A percentile compares a stretch with the other conserved stretches of the same genome.
phyloP scores from a whole-genome alignment of 1,140 invertebrate species.

The Euura lappo region DNA sequence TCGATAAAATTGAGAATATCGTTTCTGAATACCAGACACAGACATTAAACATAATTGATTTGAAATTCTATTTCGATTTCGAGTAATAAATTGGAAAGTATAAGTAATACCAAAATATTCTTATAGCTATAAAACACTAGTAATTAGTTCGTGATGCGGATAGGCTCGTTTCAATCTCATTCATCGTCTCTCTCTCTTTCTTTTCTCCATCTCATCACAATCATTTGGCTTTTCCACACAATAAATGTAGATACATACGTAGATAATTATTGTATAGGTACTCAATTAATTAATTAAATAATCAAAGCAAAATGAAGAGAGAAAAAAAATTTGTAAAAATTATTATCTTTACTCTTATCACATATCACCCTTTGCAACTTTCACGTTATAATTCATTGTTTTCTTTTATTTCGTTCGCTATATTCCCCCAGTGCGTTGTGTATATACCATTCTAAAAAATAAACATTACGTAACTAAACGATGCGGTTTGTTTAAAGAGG shows the following conservation, averaged over 20 bases:
- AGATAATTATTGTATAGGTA: too few species aligned
- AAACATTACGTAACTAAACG: background rate
- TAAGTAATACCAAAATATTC: background rate
- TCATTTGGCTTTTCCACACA: background rate
- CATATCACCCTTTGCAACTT: background rate
- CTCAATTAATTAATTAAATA: too few species aligned
- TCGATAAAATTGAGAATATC: background rate
- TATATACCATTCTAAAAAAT: background rate
- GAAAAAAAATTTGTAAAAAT: background rate
- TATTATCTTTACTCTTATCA: background rate
- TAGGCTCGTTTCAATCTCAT: background rate
- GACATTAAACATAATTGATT: background rate
- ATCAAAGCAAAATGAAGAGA: too few species aligned
- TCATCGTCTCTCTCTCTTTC: background rate
- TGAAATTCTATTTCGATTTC: too few species aligned
- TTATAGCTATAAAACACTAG: background rate
- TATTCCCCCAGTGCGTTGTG: background rate
- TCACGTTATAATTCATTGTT: background rate
- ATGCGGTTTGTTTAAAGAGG: background rate
- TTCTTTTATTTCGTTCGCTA: too few species aligned
- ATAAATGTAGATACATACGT: background rate
- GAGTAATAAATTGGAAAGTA: background rate
- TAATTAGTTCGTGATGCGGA: background rate
- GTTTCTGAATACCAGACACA: background rate
- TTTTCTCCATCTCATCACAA: background rate